A percentile compares a stretch with the other conserved stretches of the same genome.
Evolutionary conservation across 2,113 vertebrate species (phyloP).

Genomic region (Pseudopodoces humilis): DNA sequence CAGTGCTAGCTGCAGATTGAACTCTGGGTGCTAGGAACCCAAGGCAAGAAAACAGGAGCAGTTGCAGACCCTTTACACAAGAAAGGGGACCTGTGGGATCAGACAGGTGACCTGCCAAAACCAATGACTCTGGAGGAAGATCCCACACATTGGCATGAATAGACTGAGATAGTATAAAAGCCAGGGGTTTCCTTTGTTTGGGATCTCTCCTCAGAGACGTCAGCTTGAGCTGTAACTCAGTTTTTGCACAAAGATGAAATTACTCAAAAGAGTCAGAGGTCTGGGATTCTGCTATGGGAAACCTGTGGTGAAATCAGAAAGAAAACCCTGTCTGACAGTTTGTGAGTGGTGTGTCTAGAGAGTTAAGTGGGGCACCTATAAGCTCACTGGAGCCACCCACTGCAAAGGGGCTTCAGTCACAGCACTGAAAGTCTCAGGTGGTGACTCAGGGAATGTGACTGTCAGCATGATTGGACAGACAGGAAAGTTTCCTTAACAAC

Average conservation of each 20-base stretch:
- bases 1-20: neutral
- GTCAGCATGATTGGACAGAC: neutral
- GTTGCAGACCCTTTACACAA: neutral
- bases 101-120: neutral
- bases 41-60: neutral
- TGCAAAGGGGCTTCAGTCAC: neutral
- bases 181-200: neutral
- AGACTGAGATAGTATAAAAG: neutral
- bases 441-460: neutral
- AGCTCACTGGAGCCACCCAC: rapidly evolving
- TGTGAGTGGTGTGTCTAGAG: neutral
- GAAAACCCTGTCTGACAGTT: neutral
- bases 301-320: neutral
- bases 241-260: neutral
- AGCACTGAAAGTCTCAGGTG: neutral
- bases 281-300: neutral
- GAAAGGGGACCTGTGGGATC: neutral
- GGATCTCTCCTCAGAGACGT: too few relatives aligned
- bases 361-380: too few relatives aligned
- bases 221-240: neutral
- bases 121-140: neutral
- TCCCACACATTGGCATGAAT: too few relatives aligned
- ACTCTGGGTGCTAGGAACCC: neutral
- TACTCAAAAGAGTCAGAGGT: neutral
- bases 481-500: neutral